phyloP scores from a whole-genome alignment of 2,113 vertebrate genomes.

The Saimiri boliviensis region DNA sequence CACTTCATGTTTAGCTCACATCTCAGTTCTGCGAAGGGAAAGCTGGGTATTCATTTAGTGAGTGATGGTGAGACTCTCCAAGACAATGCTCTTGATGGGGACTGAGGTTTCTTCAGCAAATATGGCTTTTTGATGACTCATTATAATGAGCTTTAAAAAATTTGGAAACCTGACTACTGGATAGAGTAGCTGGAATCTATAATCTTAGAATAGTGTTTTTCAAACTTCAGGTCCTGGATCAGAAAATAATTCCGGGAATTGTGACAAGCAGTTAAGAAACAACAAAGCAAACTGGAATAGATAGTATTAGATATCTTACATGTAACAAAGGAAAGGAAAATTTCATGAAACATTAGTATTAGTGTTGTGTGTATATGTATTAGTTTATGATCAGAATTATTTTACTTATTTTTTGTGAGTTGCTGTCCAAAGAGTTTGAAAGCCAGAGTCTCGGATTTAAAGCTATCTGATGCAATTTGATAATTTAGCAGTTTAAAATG shows the following conservation, averaged over 20 bases:
- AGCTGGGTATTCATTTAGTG: not conserved
- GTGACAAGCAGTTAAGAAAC: not conserved
- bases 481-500: not conserved
- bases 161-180: not conserved
- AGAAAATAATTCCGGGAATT: slow-evolving; percentile 13
- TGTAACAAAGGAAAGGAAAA: not conserved
- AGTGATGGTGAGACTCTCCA: not conserved
- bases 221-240: not conserved
- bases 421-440: not conserved
- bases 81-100: not conserved
- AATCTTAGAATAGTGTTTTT: not conserved
- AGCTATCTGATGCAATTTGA: not conserved
- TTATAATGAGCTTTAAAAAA: slow-evolving; percentile 7
- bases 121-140: not conserved
- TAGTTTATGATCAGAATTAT: not conserved
- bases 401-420: not conserved
- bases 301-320: not conserved
- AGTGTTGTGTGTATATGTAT: not conserved
- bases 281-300: not conserved
- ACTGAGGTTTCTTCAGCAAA: not conserved
- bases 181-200: not conserved
- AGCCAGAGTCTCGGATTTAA: not conserved
- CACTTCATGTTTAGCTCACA: not conserved
- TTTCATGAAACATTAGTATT: not conserved
- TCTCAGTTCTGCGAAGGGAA: not conserved